Base-by-base conservation (phyloP, 2,113 vertebrate species). In the Sylvilagus bachmani region DNA sequence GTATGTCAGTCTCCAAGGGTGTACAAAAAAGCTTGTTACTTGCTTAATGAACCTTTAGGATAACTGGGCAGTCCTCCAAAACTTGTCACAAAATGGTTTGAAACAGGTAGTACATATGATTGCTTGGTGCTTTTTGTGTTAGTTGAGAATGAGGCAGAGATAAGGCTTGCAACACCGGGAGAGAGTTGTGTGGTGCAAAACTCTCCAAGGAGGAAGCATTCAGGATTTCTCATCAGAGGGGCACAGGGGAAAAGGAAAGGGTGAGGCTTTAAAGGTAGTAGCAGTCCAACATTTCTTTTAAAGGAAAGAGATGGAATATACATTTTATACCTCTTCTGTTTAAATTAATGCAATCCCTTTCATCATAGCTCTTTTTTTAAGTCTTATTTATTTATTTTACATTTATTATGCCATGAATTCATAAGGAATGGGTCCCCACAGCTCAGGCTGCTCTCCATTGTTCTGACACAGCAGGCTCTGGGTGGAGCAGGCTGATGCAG, bases 101-200 rank as follows among this genome's bases (percentile, higher is more conserved):
- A 92, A 82, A 78, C 27, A 62, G 33, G 82, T 53, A 53, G 7
- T 7, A 87, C 67, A 75, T 12, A 11, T 70, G 16, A 62, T 13
- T n/a, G 6, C 25, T 38, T 51, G 17, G 36, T 9, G 31, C 14
- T 36, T n/a, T 86, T 82, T 21, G 25, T 62, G 29, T 3, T 70
- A 8, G 14, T n/a, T 92, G 11, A 4, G 9, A 3, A 0, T 61
- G 27, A 27, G 29, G 6, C 0, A 1, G 0, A 64, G 11, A 5
- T 55, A 36, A 38, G n/a, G 21, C 5, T 71, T 44, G 6, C 31
- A 31, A 38, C 7, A 22, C 16, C 25, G 10, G 8, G 16, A 51
- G n/a, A 38, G 51, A 27, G 14, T 83, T 70, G 44, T 53, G 6
- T 64, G 17, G 73, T 55, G 53, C 70, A 53, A 75, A 88, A 13